These are phyloP conservation scores for Orius insidiosus DNA, from an alignment of 1,140 invertebrate genomes.

Conservation along the genomic window DNA sequence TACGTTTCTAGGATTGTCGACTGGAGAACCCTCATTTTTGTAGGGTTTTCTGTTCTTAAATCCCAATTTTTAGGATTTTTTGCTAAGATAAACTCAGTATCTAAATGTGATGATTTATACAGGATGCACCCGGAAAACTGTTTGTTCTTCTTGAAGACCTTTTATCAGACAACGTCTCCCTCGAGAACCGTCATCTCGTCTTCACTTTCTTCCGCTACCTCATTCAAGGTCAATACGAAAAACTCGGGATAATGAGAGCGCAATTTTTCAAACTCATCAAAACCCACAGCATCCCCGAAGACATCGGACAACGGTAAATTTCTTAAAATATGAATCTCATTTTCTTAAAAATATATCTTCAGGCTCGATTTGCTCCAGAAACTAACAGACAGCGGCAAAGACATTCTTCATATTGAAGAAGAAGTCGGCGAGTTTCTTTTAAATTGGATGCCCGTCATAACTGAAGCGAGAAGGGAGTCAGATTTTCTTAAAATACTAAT, in stretches of 20 bases:
- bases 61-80: no score
- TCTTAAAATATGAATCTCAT: no score
- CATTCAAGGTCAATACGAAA: conserved; percentile 59
- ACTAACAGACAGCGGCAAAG: conserved; percentile 72
- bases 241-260: conserved; percentile 55
- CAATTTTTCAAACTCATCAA: conserved; percentile 69
- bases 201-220: conserved; percentile 58
- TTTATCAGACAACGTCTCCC: conserved; percentile 39
- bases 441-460: conserved; percentile 59
- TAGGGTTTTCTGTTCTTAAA: no score
- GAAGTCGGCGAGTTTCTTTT: conserved; percentile 68
- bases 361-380: conserved; percentile 62
- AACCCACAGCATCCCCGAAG: conserved; percentile 54
- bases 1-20: no score
- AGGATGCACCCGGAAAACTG: conserved; percentile 61
- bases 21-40: no score
- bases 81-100: no score
- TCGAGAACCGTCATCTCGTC: conserved; percentile 55
- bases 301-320: conserved; percentile 38
- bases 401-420: conserved; percentile 73
- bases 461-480: conserved; percentile 39
- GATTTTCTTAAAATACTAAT: conserved; percentile 64
- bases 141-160: conserved; percentile 64
- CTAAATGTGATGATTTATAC: no score
- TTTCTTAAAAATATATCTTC: no score